A percentile compares a stretch with the other conserved stretches of the same genome.
These are phyloP conservation scores for Silurus lanzhouensis DNA, from an alignment of 2,797 vertebrate species.

Conservation along the genomic window DNA sequence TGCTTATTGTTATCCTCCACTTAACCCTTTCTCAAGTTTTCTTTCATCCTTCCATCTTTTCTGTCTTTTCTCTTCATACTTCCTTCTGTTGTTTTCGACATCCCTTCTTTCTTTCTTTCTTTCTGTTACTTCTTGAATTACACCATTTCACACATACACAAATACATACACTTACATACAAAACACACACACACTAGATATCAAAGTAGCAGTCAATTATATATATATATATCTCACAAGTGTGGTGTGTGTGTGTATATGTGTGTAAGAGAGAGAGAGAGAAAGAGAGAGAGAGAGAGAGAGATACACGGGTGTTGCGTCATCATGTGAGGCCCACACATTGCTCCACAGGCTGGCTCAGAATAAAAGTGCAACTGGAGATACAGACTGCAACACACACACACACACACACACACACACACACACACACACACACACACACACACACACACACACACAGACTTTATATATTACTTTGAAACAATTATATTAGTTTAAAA, in stretches of 20 bases:
- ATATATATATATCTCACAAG: too few relatives aligned
- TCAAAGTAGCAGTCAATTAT: too few relatives aligned
- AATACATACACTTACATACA: too few relatives aligned
- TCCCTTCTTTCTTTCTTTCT: too few relatives aligned
- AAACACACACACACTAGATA: too few relatives aligned
- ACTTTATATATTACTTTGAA: background rate
- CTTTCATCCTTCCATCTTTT: too few relatives aligned
- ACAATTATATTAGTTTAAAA: background rate
- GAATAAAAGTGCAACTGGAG: slow-evolving; percentile 44
- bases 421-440: slow-evolving; percentile 47
- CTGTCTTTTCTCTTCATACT: too few relatives aligned
- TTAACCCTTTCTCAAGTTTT: too few relatives aligned
- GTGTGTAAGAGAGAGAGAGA: background rate
- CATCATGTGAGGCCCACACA: slow-evolving; percentile 50
- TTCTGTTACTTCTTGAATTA: too few relatives aligned
- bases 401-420: slow-evolving; percentile 30
- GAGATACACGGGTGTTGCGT: slow-evolving; percentile 43
- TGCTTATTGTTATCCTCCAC: too few relatives aligned
- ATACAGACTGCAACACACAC: slow-evolving; percentile 39
- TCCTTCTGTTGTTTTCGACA: too few relatives aligned
- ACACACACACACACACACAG: slow-evolving; percentile 37
- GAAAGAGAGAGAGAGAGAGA: background rate
- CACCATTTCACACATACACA: too few relatives aligned
- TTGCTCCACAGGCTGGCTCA: slow-evolving; percentile 44
- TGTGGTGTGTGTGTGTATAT: background rate